Evolutionary conservation across 2,888 invertebrate genomes (phyloP), one percentile per base, ranked within the genome.

Genomic region (Cantharis flavilabris): DNA sequence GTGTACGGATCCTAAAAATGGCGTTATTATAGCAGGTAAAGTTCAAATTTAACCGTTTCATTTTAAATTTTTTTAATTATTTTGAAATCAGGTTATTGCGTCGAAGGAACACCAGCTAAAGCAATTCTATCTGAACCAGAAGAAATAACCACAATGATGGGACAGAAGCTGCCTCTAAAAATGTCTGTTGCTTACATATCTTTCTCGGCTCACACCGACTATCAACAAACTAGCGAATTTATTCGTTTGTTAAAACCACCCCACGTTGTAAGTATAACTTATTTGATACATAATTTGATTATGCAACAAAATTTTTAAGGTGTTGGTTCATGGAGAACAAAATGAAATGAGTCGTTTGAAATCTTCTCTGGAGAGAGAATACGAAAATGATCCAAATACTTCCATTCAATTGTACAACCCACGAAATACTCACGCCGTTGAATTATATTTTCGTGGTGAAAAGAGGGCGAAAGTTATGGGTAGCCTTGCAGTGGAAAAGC

Each of bases 161-260:
- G 99, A 0, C 98, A 98, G 89, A 98, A 98, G 88, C 89, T 99
- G 76, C 98, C 98, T 0, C 90, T 99, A 64, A 97, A 97, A 88
- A 98, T 98, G 95, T 97, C 98, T 0, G 98, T 99, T 0, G 98
- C 99, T 89, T 99, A 99, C 88, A 99, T 99, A 84, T 99, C 98
- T 0, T 99, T 99, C 90, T 99, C 99, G 0, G 99, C 99, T 0
- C 99, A 99, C 88, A 99, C 99, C 0, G 98, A 98, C 89, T 98
- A 97, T 88, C 95, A 97, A 88, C 98, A 98, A 89, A 99, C 99
- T 0, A 97, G 97, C 69, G 98, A 98, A 90, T 99, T 99, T 86
- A 96, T 99, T 81, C 92, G 98, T 71, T 93, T 95, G 71, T 89
- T 99, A 67, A 97, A 97, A 86, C 99, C 99, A 7, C 96, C 98